Evolutionary conservation across 2,888 invertebrate species (phyloP).

Genomic region (Cyclophora punctaria): DNA sequence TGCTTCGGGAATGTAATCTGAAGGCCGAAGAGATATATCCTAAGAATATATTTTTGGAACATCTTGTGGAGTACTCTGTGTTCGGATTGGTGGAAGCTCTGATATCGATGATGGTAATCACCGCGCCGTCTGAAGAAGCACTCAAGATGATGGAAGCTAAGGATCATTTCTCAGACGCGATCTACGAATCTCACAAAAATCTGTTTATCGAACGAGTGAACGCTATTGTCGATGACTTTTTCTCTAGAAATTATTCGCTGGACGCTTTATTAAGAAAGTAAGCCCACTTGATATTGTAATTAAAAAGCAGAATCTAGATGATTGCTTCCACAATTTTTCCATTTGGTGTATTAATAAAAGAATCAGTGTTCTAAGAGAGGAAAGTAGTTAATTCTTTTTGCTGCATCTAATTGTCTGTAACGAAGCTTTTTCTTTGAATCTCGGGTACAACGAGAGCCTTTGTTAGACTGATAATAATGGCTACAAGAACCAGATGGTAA

Average conservation of each 20-base stretch:
- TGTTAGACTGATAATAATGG: conserved; percentile 46
- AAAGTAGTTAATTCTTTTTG: conserved; percentile 47
- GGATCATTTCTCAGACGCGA: conserved; percentile 34
- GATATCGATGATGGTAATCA: conserved; percentile 59
- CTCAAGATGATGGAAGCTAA: conserved; percentile 49
- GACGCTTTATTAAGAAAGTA: conserved; percentile 30
- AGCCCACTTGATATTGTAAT: neutral
- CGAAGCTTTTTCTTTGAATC: conserved; percentile 48
- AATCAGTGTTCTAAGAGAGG: conserved; percentile 6
- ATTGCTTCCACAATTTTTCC: neutral
- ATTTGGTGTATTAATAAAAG: conserved; percentile 6
- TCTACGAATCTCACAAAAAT: conserved; percentile 26
- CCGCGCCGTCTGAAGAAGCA: conserved; percentile 46
- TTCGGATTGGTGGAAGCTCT: conserved; percentile 54
- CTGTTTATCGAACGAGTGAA: conserved; percentile 49
- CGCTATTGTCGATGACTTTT: conserved; percentile 48
- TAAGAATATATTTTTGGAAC: conserved; percentile 34
- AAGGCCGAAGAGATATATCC: conserved; percentile 43
- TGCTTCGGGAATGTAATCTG: conserved; percentile 45
- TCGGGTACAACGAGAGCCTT: conserved; percentile 35
- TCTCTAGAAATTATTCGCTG: conserved; percentile 40
- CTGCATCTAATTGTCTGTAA: conserved; percentile 56
- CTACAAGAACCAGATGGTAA: conserved; percentile 28
- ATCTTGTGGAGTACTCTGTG: conserved; percentile 46
- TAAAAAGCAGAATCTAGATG: neutral